A percentile compares a stretch with the other conserved stretches of the same genome.
These are phyloP conservation scores for Eucera pruinosa DNA, from an alignment of 2,888 invertebrate species.

Conservation along the genomic window DNA sequence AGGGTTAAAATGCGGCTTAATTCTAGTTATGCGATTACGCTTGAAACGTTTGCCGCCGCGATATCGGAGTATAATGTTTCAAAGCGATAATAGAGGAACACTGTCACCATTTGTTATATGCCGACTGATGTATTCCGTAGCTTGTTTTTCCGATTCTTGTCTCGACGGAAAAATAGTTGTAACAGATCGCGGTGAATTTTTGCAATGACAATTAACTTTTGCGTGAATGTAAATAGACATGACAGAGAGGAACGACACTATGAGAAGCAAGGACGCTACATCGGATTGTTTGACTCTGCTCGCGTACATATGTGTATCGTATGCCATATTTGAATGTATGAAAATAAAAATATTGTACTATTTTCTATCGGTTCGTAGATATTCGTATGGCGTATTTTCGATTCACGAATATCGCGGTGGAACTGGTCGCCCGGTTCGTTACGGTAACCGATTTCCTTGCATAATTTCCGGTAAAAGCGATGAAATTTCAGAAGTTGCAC, in stretches of 20 bases:
- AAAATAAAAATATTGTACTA: background rate
- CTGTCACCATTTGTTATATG: constrained; percentile 14
- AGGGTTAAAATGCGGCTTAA: background rate
- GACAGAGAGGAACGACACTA: constrained; percentile 1
- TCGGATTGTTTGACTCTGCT: background rate
- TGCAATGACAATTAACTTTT: constrained; percentile 16
- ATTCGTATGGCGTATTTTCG: background rate
- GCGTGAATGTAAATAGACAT: constrained; percentile 13
- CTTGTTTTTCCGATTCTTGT: background rate
- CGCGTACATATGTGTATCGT: constrained; percentile 6
- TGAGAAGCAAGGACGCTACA: constrained; percentile 9
- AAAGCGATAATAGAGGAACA: background rate
- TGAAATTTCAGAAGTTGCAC: constrained; percentile 5
- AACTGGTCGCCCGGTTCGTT: constrained; percentile 4
- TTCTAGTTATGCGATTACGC: background rate
- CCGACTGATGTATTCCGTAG: background rate
- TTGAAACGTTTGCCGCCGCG: background rate
- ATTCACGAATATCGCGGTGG: constrained; percentile 1
- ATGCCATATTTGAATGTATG: background rate
- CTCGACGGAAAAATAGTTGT: background rate
- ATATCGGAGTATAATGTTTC: constrained; percentile 13
- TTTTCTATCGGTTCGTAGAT: background rate
- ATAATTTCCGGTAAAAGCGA: constrained; percentile 26
- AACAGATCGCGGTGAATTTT: constrained; percentile 1
- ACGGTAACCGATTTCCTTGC: constrained; percentile 17